These are phyloP conservation scores for Acipenser oxyrinchus DNA, from an alignment of 2,797 vertebrate genomes.

Conservation along the genomic window DNA sequence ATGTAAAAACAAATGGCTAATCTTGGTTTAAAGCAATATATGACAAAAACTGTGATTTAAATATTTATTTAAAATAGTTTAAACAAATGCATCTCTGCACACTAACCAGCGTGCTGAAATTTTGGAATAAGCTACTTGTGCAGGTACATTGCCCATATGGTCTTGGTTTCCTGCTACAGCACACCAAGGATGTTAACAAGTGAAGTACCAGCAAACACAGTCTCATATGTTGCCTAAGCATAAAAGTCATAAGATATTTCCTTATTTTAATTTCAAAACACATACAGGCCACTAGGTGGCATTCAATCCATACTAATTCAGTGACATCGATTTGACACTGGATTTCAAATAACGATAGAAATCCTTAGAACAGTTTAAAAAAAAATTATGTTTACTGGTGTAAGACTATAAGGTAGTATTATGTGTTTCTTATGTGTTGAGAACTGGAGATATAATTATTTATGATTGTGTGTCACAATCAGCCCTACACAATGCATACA, in stretches of 20 bases:
- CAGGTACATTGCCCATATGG: constrained; percentile 48
- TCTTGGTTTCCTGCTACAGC: constrained; percentile 53
- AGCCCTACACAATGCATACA: too few relatives aligned
- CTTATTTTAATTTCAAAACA: neutral
- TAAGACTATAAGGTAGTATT: constrained; percentile 24
- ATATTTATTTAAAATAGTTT: neutral
- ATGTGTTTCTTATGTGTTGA: too few relatives aligned
- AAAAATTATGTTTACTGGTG: neutral
- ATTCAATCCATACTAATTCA: neutral
- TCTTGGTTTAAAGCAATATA: too few relatives aligned
- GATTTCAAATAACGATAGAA: too few relatives aligned
- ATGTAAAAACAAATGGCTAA: too few relatives aligned
- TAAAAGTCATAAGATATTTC: neutral
- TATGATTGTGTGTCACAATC: too few relatives aligned
- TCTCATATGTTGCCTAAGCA: constrained; percentile 46
- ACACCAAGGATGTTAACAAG: constrained; percentile 45
- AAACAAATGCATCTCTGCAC: neutral
- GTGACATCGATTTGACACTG: too few relatives aligned
- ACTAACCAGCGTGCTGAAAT: constrained; percentile 46
- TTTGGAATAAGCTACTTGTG: constrained; percentile 49
- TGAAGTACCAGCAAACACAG: constrained; percentile 42
- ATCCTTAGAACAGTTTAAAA: neutral
- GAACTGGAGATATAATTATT: too few relatives aligned
- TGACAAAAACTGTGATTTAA: neutral
- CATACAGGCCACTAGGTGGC: constrained; percentile 24